Evolutionary conservation across 2,888 invertebrate genomes (phyloP).

Genomic region (Agonopterix alstromeriana): DNA sequence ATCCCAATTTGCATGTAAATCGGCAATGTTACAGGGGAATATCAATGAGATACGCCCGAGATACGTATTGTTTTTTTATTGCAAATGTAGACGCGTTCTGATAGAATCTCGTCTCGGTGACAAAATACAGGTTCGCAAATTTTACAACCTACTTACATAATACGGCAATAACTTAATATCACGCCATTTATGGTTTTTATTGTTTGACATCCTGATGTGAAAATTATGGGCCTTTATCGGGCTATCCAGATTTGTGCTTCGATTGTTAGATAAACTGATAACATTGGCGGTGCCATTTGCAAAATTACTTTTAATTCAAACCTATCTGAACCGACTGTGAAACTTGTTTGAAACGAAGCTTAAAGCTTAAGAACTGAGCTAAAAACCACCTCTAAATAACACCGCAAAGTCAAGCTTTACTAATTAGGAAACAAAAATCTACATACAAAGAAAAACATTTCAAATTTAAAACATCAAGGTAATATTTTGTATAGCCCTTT

Average conservation of each 20-base stretch:
- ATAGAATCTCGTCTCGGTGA: neutral
- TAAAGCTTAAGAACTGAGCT: no score
- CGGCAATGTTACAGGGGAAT: constrained; percentile 36
- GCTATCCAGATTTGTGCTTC: no score
- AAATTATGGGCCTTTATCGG: no score
- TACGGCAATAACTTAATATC: constrained; percentile 1
- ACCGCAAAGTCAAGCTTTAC: neutral
- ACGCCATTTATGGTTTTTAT: neutral
- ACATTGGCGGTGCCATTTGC: no score
- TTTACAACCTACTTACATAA: constrained; percentile 3
- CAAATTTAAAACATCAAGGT: constrained; percentile 12
- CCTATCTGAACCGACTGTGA: no score
- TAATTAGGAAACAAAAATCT: constrained; percentile 1
- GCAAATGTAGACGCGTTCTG: constrained; percentile 3
- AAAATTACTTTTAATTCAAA: no score
- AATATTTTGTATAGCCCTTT: constrained; percentile 8
- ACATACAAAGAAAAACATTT: constrained; percentile 1
- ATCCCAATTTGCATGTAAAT: constrained; percentile 46
- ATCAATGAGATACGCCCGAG: constrained; percentile 31
- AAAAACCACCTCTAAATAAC: neutral
- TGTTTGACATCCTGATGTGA: neutral
- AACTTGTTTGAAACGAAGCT: no score
- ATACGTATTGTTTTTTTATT: constrained; percentile 15
- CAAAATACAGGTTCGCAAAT: constrained; percentile 1
- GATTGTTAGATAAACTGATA: no score